Conservation (phyloP, 1,140 invertebrate genomes). For the Magallana ariakensis region DNA sequence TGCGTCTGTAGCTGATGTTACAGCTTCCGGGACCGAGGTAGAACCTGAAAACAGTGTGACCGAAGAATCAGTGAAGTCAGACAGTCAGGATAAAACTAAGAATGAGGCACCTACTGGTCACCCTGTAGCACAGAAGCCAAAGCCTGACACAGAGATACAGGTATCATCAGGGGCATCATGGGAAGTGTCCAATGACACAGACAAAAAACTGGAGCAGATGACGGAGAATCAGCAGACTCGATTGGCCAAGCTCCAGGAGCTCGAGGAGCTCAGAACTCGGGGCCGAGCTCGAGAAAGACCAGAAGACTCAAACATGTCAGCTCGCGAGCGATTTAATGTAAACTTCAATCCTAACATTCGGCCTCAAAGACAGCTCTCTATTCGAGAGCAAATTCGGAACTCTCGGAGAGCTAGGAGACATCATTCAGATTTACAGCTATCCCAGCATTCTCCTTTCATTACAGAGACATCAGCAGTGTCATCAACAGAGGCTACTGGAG, state of each 20-base stretch:
- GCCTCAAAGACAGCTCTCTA: conserved; percentile 16
- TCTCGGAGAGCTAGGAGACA: conserved; percentile 42
- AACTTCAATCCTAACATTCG: conserved; percentile 19
- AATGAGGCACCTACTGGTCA: background rate
- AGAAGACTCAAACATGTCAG: conserved; percentile 41
- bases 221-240: conserved; percentile 18
- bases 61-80: background rate
- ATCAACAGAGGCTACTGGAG: background rate
- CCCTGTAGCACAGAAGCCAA: background rate
- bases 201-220: conserved; percentile 40
- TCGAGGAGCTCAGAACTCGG: conserved; percentile 10
- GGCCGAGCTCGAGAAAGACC: background rate
- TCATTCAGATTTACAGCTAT: conserved; percentile 39
- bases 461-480: background rate
- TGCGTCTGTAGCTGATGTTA: background rate
- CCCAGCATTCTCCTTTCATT: background rate
- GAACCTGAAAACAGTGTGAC: background rate
- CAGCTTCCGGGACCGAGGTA: background rate
- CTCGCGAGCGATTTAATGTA: conserved; percentile 46
- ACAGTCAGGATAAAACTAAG: background rate
- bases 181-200: conserved; percentile 38
- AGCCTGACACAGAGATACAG: conserved; percentile 17
- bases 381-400: conserved; percentile 49
- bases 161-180: background rate
- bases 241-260: conserved; percentile 6